Conservation (phyloP, 2,888 invertebrate genomes). For the Disparrhopalites patrizii region DNA sequence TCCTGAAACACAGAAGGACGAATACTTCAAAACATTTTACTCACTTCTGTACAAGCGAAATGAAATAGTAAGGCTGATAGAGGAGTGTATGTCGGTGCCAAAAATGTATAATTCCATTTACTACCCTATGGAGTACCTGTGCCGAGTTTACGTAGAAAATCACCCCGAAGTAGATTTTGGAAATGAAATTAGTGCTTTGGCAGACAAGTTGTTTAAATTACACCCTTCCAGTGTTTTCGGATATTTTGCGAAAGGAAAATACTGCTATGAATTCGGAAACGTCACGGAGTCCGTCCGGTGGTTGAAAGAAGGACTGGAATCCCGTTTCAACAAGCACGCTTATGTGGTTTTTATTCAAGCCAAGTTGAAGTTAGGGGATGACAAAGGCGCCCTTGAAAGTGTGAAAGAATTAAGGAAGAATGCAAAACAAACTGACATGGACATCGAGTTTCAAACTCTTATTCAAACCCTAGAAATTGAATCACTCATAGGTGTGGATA, state of each 20-base stretch:
- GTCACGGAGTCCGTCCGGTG: slow-evolving; percentile 36
- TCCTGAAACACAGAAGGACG: slow-evolving; percentile 41
- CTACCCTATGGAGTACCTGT: slow-evolving; percentile 46
- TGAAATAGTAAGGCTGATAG: slow-evolving; percentile 31
- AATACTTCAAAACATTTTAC: slow-evolving; percentile 56
- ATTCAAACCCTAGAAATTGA: slow-evolving; percentile 9
- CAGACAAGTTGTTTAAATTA: slow-evolving; percentile 42
- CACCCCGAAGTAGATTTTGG: background rate
- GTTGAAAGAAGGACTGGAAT: slow-evolving; percentile 41
- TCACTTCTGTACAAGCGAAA: slow-evolving; percentile 54
- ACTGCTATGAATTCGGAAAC: slow-evolving; percentile 29
- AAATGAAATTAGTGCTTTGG: slow-evolving; percentile 28
- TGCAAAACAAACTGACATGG: background rate
- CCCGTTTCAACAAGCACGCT: slow-evolving; percentile 36
- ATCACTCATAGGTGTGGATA: slow-evolving; percentile 8
- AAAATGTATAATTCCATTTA: slow-evolving; percentile 39
- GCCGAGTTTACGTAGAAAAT: slow-evolving; percentile 42
- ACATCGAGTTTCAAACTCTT: background rate
- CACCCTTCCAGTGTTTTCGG: slow-evolving; percentile 43
- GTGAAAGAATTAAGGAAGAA: slow-evolving; percentile 10
- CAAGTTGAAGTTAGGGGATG: slow-evolving; percentile 43
- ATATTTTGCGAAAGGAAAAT: slow-evolving; percentile 45
- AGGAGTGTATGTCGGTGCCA: slow-evolving; percentile 29
- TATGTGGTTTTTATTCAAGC: slow-evolving; percentile 33
- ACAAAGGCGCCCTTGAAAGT: slow-evolving; percentile 24